Conservation (phyloP, 2,888 invertebrate genomes). For the Amphipoea lucens region DNA sequence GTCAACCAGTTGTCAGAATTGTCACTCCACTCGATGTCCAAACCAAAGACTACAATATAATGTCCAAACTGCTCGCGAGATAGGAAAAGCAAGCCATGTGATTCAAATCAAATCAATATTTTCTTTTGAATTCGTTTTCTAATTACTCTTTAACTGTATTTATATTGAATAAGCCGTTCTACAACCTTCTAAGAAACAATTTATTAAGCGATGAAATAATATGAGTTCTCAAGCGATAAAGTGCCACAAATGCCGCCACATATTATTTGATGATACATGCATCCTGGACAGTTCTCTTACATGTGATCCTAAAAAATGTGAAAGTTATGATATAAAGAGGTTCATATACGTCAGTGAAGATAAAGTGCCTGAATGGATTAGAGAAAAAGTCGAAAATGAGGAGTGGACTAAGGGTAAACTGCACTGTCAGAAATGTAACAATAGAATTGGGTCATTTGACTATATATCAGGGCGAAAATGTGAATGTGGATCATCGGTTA, state of each 20-base stretch:
- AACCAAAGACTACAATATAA: no score
- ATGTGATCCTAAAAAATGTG: conserved; percentile 74
- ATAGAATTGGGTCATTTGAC: conserved; percentile 92
- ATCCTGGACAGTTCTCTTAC: conserved; percentile 62
- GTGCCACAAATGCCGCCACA: conserved; percentile 87
- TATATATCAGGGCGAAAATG: conserved; percentile 92
- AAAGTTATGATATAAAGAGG: conserved; percentile 77
- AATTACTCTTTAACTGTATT: neutral
- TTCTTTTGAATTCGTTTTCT: neutral
- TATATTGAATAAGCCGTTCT: neutral
- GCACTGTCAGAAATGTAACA: conserved; percentile 91
- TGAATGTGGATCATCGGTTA: conserved; percentile 87
- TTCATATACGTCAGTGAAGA: conserved; percentile 90
- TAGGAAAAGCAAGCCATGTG: neutral
- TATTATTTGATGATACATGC: conserved; percentile 75
- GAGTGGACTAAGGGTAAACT: conserved; percentile 93
- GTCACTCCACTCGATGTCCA: no score
- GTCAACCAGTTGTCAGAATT: no score
- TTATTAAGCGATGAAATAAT: conserved; percentile 26
- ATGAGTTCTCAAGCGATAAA: conserved; percentile 72
- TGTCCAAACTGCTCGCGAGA: no score
- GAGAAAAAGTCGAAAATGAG: conserved; percentile 86
- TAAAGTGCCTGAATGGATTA: conserved; percentile 90
- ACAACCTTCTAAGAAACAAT: neutral
- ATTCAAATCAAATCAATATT: neutral